Base-by-base conservation (phyloP, 2,113 vertebrate genomes). In the Cyphomyrus plagiostoma region DNA sequence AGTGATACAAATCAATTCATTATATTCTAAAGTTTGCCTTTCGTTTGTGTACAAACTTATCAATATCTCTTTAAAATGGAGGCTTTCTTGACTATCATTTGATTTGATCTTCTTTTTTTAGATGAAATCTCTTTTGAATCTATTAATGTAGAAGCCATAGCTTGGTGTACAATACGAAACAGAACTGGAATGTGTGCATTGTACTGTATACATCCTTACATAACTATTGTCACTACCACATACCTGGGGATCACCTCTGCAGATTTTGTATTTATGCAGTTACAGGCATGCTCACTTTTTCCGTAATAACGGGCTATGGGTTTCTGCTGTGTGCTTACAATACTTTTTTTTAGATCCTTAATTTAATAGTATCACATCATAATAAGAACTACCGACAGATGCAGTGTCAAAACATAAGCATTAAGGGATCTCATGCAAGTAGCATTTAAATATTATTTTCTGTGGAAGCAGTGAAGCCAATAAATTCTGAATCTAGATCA, bases 81-180 rank as follows among this genome's bases (percentile, higher is more conserved):
- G 74, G 30, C 74, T 80, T 80, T 17, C 30, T 42, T 80, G 35
- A 6, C 30, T 17, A 80, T 39, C 13, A 6, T 80, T 80, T 80
- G 74, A 80, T 80, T 80, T 6, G 30, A 1, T 17, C 70, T 39
- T 35, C 35, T 35, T 35, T 35, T 35, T 35, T 35, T 35, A 35
- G 35, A 35, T 35, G 35, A 35, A 35, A 35, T 35, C 35, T 35
- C 35, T 35, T 35, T 35, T 93, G 92, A 92, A 91, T 91, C 89
- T 87, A 74, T 88, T 90, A 86, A 90, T 91, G 93, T 91, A 21
- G 42, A 89, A n/a, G n/a, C 26, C 62, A 70, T 80, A 42, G 74
- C 74, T 17, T 17, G 30, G 74, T 7, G 15, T 17, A 19, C 35
- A 42, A 80, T 19, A 42, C 0, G 35, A 80, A 42, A 19, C 74